Evolutionary conservation across 2,113 vertebrate genomes (phyloP), one percentile per base, ranked within the genome.

Genomic region (Sigmodon hispidus): DNA sequence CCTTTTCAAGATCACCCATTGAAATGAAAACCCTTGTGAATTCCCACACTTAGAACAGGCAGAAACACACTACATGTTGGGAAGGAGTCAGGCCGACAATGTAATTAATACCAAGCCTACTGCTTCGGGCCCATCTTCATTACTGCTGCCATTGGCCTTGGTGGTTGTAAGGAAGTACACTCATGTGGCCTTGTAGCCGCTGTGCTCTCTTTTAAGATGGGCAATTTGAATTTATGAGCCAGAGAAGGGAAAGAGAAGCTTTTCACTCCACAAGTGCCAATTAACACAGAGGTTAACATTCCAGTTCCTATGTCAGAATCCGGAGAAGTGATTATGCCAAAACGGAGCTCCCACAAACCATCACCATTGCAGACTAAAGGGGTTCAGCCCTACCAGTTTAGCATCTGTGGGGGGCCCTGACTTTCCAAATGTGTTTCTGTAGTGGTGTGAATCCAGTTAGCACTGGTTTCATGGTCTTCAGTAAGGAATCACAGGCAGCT

Each of bases 31-130:
- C 77, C 67, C 81, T 83, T 92, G 26, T 50, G 34, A 75, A 40
- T 31, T 8, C 12, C 52, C 2, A 79, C 83, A 89, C 90, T 83
- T 80, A 79, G 57, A 91, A 80, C 45, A 15, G 17, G 17, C 48
- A 83, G 40, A 91, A 85, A 90, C 0, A 43, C 29, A 65, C 43
- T 76, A n/a, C 4, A 29, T 81, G 90, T 80, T 65, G 52, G 31
- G 45, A 89, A 80, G 40, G 22, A 61, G 19, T 21, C 57, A 63
- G 83, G 72, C 3, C 94, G 55, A 19, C 4, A 95, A 84, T 94
- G 29, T 50, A 57, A 94, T 69, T 88, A 93, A 83, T 70, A 90
- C 17, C 57, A 57, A 90, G 59, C 11, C 40, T 85, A 57, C 19
- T 72, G 45, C 8, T 87, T 91, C 65, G 69, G 52, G 76, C 48